These are phyloP conservation scores for Eugnorisma glareosa DNA, from an alignment of 2,888 invertebrate genomes.

Conservation along the genomic window DNA sequence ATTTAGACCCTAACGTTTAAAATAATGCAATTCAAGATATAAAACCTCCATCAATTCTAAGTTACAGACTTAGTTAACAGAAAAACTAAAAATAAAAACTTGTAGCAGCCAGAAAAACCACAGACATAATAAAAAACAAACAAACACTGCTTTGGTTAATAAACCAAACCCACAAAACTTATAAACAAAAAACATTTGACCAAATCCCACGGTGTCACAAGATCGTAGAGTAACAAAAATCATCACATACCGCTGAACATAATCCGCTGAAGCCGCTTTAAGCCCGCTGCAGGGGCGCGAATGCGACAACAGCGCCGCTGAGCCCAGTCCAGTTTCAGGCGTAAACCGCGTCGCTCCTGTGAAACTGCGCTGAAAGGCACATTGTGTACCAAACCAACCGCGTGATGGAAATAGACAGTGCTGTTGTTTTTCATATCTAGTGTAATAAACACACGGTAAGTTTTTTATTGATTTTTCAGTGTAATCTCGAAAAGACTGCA, in stretches of 20 bases:
- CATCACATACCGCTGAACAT: slow-evolving; percentile 28
- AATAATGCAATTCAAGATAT: not conserved
- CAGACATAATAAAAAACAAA: not conserved
- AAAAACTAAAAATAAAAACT: not conserved
- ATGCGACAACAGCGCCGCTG: slow-evolving; percentile 76
- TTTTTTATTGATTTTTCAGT: slow-evolving; percentile 12
- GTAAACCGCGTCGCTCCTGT: slow-evolving; percentile 71
- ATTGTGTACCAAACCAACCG: slow-evolving; percentile 62
- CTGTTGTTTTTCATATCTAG: slow-evolving; percentile 70
- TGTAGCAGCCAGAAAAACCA: not conserved
- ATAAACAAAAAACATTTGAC: not conserved
- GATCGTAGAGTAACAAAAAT: not conserved
- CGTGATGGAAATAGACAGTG: slow-evolving; percentile 78
- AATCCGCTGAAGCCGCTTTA: slow-evolving; percentile 70
- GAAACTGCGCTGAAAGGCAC: slow-evolving; percentile 57
- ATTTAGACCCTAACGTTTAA: not conserved
- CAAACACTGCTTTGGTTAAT: not conserved
- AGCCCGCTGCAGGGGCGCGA: slow-evolving; percentile 50
- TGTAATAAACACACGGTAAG: slow-evolving; percentile 73
- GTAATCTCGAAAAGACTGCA: not conserved
- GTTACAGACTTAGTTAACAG: not conserved
- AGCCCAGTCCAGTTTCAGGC: slow-evolving; percentile 73
- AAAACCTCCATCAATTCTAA: not conserved
- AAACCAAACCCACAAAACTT: not conserved
- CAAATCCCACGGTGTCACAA: not conserved